Conservation (phyloP, 2,797 vertebrate genomes). For the Lutjanus campechanus region DNA sequence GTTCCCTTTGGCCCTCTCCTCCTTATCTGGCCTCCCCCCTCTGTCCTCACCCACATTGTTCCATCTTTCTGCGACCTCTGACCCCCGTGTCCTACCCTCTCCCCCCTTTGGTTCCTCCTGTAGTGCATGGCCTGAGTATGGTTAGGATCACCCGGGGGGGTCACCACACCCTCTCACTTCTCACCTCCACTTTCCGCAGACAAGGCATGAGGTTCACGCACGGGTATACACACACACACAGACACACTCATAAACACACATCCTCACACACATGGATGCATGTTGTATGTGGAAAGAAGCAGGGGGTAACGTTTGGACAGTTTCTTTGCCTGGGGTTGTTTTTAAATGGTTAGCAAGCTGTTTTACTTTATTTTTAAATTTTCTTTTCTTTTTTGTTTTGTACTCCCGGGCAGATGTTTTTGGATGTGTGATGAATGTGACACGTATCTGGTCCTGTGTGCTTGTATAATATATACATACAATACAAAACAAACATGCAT, state of each 20-base stretch:
- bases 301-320: conserved; percentile 58
- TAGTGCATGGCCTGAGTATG: conserved; percentile 96
- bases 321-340: conserved; percentile 70
- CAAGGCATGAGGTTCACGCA: conserved; percentile 82
- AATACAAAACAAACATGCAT: conserved; percentile 78
- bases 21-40: conserved; percentile 4
- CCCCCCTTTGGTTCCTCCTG: conserved; percentile 64
- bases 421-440: conserved; percentile 74
- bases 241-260: conserved; percentile 15
- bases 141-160: conserved; percentile 85
- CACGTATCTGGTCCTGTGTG: conserved; percentile 83
- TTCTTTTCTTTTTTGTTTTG: conserved; percentile 52
- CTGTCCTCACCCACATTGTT: conserved; percentile 24
- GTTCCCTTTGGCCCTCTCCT: conserved; percentile 28
- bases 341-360: conserved; percentile 75
- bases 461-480: conserved; percentile 86
- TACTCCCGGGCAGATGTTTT: conserved; percentile 71
- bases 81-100: conserved; percentile 33
- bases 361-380: conserved; percentile 75
- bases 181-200: conserved; percentile 68
- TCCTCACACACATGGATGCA: conserved; percentile 75
- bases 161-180: conserved; percentile 33
- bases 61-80: conserved; percentile 60
- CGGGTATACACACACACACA: conserved; percentile 60
- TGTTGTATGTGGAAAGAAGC: conserved; percentile 86